phyloP scores from a whole-genome alignment of 2,888 invertebrate genomes.

The Morpho helenor region DNA sequence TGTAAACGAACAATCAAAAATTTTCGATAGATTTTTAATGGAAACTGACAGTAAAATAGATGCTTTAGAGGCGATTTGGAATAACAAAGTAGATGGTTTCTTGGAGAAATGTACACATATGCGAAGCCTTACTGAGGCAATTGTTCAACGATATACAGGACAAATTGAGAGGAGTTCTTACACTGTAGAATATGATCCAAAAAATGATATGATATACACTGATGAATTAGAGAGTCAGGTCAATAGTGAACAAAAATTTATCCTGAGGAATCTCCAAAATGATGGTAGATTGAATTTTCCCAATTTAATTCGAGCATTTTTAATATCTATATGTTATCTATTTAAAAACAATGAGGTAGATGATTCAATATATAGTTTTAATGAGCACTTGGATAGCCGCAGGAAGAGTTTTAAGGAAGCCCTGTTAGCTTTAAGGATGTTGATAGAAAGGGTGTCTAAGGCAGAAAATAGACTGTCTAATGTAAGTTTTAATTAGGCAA shows the following conservation, averaged over 20 bases:
- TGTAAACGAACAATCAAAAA: constrained; percentile 36
- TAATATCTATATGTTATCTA: constrained; percentile 57
- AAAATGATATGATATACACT: constrained; percentile 53
- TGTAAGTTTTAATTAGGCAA: too few species aligned
- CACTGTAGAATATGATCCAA: constrained; percentile 57
- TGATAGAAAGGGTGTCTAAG: constrained; percentile 48
- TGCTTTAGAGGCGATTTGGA: constrained; percentile 51
- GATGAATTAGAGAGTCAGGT: constrained; percentile 51
- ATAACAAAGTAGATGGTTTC: constrained; percentile 42
- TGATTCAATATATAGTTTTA: constrained; percentile 56
- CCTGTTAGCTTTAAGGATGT: constrained; percentile 36
- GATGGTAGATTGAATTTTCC: constrained; percentile 58
- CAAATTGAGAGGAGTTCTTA: constrained; percentile 50
- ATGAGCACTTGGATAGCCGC: constrained; percentile 47
- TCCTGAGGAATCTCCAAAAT: constrained; percentile 56
- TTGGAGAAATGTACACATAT: constrained; percentile 38
- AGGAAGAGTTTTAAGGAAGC: constrained; percentile 43
- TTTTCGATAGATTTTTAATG: constrained; percentile 52
- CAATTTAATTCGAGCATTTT: constrained; percentile 55
- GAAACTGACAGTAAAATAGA: constrained; percentile 42
- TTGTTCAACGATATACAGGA: constrained; percentile 56
- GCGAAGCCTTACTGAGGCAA: constrained; percentile 42
- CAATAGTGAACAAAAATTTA: constrained; percentile 61
- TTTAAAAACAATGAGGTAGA: constrained; percentile 52
- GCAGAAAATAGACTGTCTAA: constrained; percentile 42